phyloP scores from a whole-genome alignment of 1,140 invertebrate species.

The Caenorhabditis remanei region DNA sequence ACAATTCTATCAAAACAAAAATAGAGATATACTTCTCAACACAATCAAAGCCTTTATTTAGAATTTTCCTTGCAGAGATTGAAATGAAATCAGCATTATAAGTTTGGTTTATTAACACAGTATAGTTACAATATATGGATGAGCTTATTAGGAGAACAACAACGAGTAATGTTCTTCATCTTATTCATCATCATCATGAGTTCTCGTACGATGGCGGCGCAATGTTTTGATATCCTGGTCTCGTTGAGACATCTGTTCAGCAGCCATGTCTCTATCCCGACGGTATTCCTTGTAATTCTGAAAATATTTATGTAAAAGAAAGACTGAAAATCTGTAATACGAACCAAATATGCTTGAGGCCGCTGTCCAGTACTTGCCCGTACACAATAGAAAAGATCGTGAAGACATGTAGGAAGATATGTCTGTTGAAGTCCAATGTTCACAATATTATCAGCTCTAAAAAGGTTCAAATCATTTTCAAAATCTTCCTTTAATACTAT shows the following conservation, averaged over 20 bases:
- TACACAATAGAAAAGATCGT: slow-evolving; percentile 66
- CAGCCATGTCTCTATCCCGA: slow-evolving; percentile 22
- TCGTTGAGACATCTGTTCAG: slow-evolving; percentile 30
- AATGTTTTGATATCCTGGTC: slow-evolving; percentile 42
- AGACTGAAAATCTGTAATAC: not conserved
- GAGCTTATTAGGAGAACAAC: not conserved
- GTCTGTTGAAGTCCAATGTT: slow-evolving; percentile 66
- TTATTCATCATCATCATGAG: not conserved
- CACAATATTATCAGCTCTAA: slow-evolving; percentile 64
- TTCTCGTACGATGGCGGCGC: not conserved
- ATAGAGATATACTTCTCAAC: too few species aligned
- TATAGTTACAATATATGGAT: not conserved
- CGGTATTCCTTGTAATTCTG: slow-evolving; percentile 48
- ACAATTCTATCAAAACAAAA: too few species aligned
- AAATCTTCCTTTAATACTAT: not conserved
- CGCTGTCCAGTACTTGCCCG: slow-evolving; percentile 48
- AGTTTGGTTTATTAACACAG: too few species aligned
- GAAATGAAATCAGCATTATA: too few species aligned
- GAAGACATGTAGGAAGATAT: slow-evolving; percentile 64
- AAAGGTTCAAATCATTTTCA: slow-evolving; percentile 20
- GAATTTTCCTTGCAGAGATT: too few species aligned
- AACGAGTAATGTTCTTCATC: not conserved
- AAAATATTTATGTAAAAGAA: not conserved
- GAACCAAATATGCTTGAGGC: slow-evolving; percentile 23
- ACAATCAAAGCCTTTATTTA: too few species aligned